Conservation (phyloP, 2,113 vertebrate genomes). For the Odobenus rosmarus region DNA sequence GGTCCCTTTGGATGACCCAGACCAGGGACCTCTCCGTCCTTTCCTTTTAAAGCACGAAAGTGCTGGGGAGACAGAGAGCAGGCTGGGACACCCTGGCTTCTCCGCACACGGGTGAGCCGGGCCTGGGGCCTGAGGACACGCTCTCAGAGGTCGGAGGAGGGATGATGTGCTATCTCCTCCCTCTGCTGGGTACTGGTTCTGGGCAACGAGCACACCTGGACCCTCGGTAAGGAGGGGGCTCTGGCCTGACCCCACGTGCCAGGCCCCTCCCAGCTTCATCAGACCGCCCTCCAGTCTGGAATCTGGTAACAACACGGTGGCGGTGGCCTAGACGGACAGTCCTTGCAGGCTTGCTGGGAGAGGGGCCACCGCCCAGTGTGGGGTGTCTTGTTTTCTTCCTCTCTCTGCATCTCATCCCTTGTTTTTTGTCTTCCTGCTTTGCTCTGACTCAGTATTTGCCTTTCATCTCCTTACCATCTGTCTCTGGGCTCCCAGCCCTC, state of each 20-base stretch:
- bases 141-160: not conserved
- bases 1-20: not conserved
- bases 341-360: not conserved
- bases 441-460: not conserved
- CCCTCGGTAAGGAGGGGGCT: not conserved
- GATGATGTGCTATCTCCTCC: not conserved
- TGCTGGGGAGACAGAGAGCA: not conserved
- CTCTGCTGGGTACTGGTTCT: not conserved
- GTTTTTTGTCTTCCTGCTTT: not conserved
- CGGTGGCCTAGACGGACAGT: too few species aligned
- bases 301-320: not conserved
- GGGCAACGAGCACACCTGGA: not conserved
- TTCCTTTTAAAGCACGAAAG: not conserved
- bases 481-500: not conserved
- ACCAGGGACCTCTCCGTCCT: not conserved
- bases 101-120: too few species aligned
- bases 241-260: not conserved
- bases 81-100: not conserved
- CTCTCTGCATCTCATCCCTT: not conserved
- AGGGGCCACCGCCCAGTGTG: too few species aligned
- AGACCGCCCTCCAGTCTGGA: not conserved
- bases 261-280: not conserved
- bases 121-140: fast-evolving
- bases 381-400: not conserved
- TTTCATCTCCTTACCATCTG: not conserved